Conservation (phyloP, 2,888 invertebrate species). For the Microctonus hyperodae region DNA sequence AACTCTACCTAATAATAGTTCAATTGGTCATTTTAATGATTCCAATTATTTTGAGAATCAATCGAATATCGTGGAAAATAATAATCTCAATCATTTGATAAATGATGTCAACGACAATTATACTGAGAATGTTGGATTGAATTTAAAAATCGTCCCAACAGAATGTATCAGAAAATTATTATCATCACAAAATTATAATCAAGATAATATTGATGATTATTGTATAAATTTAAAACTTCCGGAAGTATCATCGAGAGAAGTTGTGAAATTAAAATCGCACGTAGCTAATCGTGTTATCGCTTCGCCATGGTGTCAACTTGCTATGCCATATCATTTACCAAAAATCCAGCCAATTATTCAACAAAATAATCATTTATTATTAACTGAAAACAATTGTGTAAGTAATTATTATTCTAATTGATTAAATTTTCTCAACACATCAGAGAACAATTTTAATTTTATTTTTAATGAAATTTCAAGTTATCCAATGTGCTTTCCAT, state of each 20-base stretch:
- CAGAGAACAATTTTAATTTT: not conserved
- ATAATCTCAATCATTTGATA: not conserved
- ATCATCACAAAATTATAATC: not conserved
- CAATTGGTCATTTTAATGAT: not conserved
- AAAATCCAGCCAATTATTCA: conserved; percentile 44
- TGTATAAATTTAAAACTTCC: conserved; percentile 12
- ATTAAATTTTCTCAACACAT: not conserved
- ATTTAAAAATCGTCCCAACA: conserved; percentile 5
- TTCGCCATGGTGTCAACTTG: conserved; percentile 58
- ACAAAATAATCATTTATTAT: conserved; percentile 20
- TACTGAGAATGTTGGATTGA: conserved; percentile 28
- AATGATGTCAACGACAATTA: not conserved
- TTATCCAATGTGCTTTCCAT: too few species aligned
- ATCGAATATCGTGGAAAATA: not conserved
- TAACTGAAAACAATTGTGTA: conserved; percentile 1
- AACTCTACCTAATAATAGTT: conserved; percentile 5
- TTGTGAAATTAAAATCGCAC: conserved; percentile 44
- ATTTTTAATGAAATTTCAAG: not conserved
- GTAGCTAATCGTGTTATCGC: conserved; percentile 59
- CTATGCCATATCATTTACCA: conserved; percentile 58
- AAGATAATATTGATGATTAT: not conserved
- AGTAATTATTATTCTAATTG: conserved; percentile 1
- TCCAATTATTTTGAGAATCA: conserved; percentile 4
- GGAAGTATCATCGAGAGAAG: not conserved
- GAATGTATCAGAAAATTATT: not conserved